Evolutionary conservation across 1,140 invertebrate genomes (phyloP), one percentile per base, ranked within the genome.

Genomic region (Drosophila pandora): DNA sequence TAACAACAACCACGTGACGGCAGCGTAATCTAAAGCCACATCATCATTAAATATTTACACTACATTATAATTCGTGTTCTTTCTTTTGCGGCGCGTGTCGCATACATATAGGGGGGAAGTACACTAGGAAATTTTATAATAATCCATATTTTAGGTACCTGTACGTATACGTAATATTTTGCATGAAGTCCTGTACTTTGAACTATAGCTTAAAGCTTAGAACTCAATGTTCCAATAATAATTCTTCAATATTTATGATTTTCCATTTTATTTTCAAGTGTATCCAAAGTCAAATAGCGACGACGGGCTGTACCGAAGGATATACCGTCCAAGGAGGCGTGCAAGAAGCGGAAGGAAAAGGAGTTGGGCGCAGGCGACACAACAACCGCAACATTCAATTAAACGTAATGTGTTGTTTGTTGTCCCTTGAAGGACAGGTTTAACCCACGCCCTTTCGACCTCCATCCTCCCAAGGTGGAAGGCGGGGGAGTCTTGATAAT

Each of bases 21-120:
- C 37, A 47, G 45, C 61, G 74, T 88, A 82, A 87, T 87, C 83
- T 88, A 82, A 79, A 87, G 83, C 77, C 83, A 72, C 83, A 87
- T 87, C 83, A 87, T 79, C 83, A 87, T 87, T 87, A 87, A 87
- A 87, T 87, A 87, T 87, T 87, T 87, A 87, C 83, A 88, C 83
- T 88, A 88, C 83, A 87, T 87, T 88, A 87, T 87, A 87, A 87
- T 83, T 87, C 64, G 57, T 67, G 61, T 87, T 68, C 73, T 52
- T 57, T 70, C 56, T 30, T 47, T n/a, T 6, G 50, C 52, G 76
- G 67, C 61, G 77, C 62, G 80, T 76, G 80, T 68, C 54, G 32
- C 50, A 71, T 56, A 54, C 62, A 69, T 52, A 71, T 57, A 32
- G 6, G 2, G 13, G 13, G 10, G 9, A 22, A 45, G 6, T 43